Evolutionary conservation across 2,113 vertebrate species (phyloP).

Genomic region (Rhynchomys soricoides): DNA sequence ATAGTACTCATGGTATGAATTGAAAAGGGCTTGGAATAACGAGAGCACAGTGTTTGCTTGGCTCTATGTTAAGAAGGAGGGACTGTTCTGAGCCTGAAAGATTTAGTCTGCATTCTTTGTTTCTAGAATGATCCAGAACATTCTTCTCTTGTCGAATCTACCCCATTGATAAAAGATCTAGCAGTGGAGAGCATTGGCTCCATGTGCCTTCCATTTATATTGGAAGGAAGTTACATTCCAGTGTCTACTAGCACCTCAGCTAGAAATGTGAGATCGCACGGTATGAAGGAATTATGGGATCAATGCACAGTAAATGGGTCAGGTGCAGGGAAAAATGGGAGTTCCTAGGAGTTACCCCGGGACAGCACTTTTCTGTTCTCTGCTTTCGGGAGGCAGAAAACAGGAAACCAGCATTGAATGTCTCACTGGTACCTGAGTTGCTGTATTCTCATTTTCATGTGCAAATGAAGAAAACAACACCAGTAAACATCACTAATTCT

Average conservation of each 20-base stretch:
- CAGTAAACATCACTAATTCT: neutral
- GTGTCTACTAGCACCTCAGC: neutral
- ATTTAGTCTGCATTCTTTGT: neutral
- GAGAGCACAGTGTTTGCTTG: neutral
- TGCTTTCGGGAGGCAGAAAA: accelerated
- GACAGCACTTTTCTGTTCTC: neutral
- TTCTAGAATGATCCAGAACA: neutral
- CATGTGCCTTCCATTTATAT: neutral
- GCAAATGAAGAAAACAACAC: neutral
- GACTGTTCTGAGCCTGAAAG: neutral
- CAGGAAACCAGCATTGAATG: neutral
- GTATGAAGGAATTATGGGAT: neutral
- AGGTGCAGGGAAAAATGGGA: no score
- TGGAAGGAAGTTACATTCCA: neutral
- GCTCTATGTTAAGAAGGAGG: neutral
- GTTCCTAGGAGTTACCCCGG: neutral
- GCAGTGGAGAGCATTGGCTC: neutral
- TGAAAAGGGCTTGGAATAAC: neutral
- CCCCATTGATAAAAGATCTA: neutral
- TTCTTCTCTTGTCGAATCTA: neutral
- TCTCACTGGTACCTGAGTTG: neutral
- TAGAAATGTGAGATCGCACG: neutral
- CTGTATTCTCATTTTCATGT: neutral
- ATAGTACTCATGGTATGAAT: neutral
- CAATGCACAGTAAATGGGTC: neutral